These are phyloP conservation scores for Jordanella pulchra DNA, from an alignment of 2,797 vertebrate genomes.

Conservation along the genomic window DNA sequence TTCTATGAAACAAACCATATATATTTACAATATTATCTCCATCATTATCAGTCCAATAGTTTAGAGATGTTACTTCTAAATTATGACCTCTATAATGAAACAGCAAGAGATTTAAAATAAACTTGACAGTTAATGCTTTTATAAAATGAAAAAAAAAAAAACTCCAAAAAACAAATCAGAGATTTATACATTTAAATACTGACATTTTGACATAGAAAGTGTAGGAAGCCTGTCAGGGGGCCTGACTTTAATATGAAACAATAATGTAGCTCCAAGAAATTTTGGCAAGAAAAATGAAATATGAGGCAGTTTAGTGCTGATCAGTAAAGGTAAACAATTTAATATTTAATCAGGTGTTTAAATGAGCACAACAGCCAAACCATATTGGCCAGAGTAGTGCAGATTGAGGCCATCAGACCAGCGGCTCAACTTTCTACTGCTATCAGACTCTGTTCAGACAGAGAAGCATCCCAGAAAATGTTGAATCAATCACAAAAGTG, in stretches of 20 bases:
- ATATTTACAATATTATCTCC: too few relatives aligned
- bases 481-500: slow-evolving; percentile 47
- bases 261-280: slow-evolving; percentile 2
- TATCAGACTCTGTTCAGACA: slow-evolving; percentile 41
- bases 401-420: slow-evolving; percentile 7
- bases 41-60: too few relatives aligned
- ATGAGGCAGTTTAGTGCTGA: slow-evolving; percentile 15
- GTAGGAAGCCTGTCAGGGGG: not conserved
- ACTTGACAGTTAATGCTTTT: too few relatives aligned
- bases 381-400: slow-evolving; percentile 25
- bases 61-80: too few relatives aligned
- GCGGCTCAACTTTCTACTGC: slow-evolving; percentile 1
- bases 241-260: not conserved
- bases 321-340: slow-evolving; percentile 3
- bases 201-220: not conserved
- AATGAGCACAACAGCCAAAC: slow-evolving; percentile 17
- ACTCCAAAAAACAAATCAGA: not conserved
- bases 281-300: slow-evolving; percentile 4
- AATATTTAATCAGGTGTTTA: slow-evolving; percentile 19
- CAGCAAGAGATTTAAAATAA: too few relatives aligned
- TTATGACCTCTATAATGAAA: too few relatives aligned
- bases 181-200: not conserved
- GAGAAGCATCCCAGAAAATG: slow-evolving; percentile 48
- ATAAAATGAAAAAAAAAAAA: too few relatives aligned
- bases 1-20: too few relatives aligned